Percentiles rank a stretch among this genome's conserved stretches.
Conservation (phyloP, 2,113 vertebrate species). For the Alligator mississippiensis region DNA sequence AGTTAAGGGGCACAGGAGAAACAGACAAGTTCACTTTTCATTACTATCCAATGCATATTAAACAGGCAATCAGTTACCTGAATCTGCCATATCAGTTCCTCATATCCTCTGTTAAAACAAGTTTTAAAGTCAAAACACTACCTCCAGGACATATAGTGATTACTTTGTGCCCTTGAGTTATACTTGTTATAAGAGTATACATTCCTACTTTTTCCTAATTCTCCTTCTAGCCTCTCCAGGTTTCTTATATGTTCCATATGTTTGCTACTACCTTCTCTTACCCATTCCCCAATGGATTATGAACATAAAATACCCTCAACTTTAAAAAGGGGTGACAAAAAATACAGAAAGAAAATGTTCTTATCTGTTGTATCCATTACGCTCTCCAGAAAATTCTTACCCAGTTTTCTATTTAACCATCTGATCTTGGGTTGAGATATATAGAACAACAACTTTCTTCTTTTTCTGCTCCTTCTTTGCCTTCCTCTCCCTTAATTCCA, state of each 20-base stretch:
- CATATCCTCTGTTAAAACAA: not conserved
- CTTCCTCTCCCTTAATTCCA: not conserved
- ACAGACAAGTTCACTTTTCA: not conserved
- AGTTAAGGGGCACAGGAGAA: not conserved
- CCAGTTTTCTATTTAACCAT: not conserved
- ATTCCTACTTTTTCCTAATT: not conserved
- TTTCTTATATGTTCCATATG: not conserved
- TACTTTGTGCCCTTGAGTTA: not conserved
- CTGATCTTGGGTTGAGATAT: not conserved
- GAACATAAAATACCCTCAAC: no score
- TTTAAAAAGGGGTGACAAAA: no score
- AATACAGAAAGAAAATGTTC: no score
- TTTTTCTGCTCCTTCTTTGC: no score
- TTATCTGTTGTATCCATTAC: no score
- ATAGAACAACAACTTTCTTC: not conserved
- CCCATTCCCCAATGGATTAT: no score
- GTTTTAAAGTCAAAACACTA: not conserved
- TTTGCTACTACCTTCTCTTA: no score
- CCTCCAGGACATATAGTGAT: not conserved
- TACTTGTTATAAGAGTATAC: not conserved
- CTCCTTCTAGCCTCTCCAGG: not conserved
- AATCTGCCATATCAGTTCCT: not conserved
- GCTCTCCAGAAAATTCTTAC: no score
- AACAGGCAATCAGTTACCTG: not conserved
- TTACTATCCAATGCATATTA: fast-evolving